Evolutionary conservation across 2,797 vertebrate genomes (phyloP), one percentile per base, ranked within the genome.

Genomic region (Labeo calbasu): DNA sequence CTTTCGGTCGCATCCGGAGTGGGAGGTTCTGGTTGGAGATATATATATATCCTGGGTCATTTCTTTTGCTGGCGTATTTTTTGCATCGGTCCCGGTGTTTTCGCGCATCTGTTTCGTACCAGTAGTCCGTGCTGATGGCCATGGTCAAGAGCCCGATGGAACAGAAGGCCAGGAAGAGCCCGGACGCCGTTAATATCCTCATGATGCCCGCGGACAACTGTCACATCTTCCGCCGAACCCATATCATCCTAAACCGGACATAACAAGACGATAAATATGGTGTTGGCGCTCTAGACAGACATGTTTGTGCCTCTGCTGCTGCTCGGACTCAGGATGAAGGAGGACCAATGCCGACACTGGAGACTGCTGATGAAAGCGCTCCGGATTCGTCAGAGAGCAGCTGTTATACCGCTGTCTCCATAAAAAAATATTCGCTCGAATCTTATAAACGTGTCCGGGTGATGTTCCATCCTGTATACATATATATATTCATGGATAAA

Each of bases 21-120:
- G 96, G 96, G 28, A 97, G 96, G 92, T 96, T 96, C 88, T 95
- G 95, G 90, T 94, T 96, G 88, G 96, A 96, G 87, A 96, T 97
- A 88, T 97, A 97, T 81, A 98, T 98, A 90, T 96, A 97, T 21
- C 97, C 97, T 3, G 96, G 96, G 91, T 97, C 96, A 89, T 94
- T 96, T 85, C 96, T 94, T 91, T 96, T 97, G 91, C 96, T 96
- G 46, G 95, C 95, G 75, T 95, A 97, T 91, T 95, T 96, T 92
- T 96, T 96, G 93, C 97, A 98, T 88, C 96, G 95, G 55, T 97
- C 95, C 73, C 96, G 95, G 93, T 98, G 96, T 86, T 96, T 94
- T 91, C 97, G 93, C 21, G 97, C 97, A 89, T 98, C 97, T 11
- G 96, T 97, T 94, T 98, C 96, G 91, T 98, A 98, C 96, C 97